Conservation (phyloP, 2,797 vertebrate genomes). For the Chrosomus eos region DNA sequence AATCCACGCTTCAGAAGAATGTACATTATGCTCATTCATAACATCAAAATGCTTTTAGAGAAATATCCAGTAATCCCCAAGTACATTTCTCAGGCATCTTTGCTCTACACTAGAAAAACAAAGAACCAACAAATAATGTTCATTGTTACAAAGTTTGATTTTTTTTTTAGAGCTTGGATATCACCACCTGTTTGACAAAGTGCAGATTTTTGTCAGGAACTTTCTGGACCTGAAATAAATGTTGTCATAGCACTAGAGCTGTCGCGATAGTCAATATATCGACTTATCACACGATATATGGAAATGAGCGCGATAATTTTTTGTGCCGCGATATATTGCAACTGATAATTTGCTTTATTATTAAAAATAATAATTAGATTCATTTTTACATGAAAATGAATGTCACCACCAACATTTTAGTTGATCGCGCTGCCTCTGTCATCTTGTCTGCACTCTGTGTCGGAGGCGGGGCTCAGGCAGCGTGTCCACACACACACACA, state of each 20-base stretch:
- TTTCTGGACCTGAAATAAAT: conserved; percentile 29
- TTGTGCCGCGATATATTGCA: too few species aligned
- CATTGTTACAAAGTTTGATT: background rate
- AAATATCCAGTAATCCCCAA: conserved; percentile 57
- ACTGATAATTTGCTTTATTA: too few species aligned
- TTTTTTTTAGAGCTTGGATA: conserved; percentile 12
- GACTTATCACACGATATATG: too few species aligned
- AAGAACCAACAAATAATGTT: conserved; percentile 57
- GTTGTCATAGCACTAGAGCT: conserved; percentile 45
- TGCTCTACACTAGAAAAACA: conserved; percentile 6
- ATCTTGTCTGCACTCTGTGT: too few species aligned
- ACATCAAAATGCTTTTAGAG: conserved; percentile 73
- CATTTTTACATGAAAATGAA: too few species aligned
- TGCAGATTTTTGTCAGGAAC: background rate
- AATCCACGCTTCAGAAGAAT: conserved; percentile 70
- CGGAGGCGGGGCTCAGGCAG: too few species aligned
- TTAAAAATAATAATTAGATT: too few species aligned
- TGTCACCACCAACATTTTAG: too few species aligned
- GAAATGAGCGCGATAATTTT: too few species aligned
- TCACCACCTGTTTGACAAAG: conserved; percentile 18
- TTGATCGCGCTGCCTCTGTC: too few species aligned
- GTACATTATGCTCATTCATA: conserved; percentile 62
- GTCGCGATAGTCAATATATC: too few species aligned
- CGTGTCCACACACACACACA: too few species aligned
- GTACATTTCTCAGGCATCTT: conserved; percentile 19